Conservation (phyloP, 2,888 invertebrate species). For the Petrolisthes cinctipes region DNA sequence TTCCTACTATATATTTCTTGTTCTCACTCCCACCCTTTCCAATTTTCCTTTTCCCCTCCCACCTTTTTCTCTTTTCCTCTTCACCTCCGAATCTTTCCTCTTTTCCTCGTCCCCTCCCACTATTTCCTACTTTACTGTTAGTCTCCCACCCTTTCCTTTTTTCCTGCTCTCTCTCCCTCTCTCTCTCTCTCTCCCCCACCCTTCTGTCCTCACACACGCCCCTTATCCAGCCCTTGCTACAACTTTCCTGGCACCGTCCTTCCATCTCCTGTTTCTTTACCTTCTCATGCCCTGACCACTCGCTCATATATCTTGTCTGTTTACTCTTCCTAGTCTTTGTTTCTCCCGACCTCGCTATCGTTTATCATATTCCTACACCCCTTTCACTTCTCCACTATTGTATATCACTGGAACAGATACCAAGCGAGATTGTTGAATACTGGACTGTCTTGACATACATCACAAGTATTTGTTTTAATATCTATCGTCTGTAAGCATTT, state of each 20-base stretch:
- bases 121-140: too few species aligned
- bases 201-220: neutral
- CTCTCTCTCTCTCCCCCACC: neutral
- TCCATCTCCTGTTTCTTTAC: neutral
- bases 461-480: too few species aligned
- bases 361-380: too few species aligned
- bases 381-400: too few species aligned
- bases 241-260: neutral
- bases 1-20: neutral
- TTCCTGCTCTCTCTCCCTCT: neutral
- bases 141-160: neutral
- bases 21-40: neutral
- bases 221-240: neutral
- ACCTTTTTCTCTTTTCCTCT: neutral
- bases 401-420: too few species aligned
- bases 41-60: neutral
- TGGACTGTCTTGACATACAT: too few species aligned
- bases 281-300: neutral
- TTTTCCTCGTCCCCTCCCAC: neutral
- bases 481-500: too few species aligned
- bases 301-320: too few species aligned
- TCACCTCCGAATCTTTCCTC: neutral
- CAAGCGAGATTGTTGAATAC: too few species aligned
- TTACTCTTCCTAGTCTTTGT: too few species aligned
- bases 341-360: too few species aligned